Evolutionary conservation across 2,888 invertebrate species (phyloP), one percentile per base, ranked within the genome.

Genomic region (Sclerodermus sp.): DNA sequence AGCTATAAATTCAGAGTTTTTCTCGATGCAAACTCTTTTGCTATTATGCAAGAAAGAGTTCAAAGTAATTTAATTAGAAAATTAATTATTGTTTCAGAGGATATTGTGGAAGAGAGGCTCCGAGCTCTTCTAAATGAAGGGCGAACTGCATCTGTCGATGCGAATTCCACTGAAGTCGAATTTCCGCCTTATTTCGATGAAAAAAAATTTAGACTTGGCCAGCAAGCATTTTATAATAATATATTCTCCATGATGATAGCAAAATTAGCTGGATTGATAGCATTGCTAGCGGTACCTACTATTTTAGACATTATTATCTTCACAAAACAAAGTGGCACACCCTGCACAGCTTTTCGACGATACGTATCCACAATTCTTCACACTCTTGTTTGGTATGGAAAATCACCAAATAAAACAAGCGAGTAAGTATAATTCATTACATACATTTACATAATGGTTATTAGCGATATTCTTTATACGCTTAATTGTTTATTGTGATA

Each of bases 281-380:
- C 87, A 0, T 85, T 93, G 16, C 80, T 95, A 53, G 81, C 90
- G 1, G 81, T 93, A 44, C 89, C 90, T 0, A 86, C 88, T 2
- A 88, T 94, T 52, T 78, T 90, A 4, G 80, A 82, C 0, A 84
- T 93, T 23, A 81, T 94, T 6, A 79, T 87, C 2, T 84, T 86
- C 60, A 90, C 93, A 0, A 83, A 85, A 18, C 85, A 87, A 67
- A 91, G 91, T 18, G 82, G 84, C 44, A 85, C 84, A 1, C 77
- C 83, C 1, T 77, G 81, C 42, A 83, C 85, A 1, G 87, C 92
- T 0, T 91, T 91, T 76, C 84, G 82, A 53, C 82, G 95, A 63
- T 95, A 95, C 73, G 77, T 91, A 8, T 84, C 88, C 5, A 95
- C 95, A 0, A 79, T 91, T 37, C 81, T 88, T 2, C 92, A 94